Evolutionary conservation across 2,797 vertebrate genomes (phyloP).

Genomic region (Sebastolobus alascanus): DNA sequence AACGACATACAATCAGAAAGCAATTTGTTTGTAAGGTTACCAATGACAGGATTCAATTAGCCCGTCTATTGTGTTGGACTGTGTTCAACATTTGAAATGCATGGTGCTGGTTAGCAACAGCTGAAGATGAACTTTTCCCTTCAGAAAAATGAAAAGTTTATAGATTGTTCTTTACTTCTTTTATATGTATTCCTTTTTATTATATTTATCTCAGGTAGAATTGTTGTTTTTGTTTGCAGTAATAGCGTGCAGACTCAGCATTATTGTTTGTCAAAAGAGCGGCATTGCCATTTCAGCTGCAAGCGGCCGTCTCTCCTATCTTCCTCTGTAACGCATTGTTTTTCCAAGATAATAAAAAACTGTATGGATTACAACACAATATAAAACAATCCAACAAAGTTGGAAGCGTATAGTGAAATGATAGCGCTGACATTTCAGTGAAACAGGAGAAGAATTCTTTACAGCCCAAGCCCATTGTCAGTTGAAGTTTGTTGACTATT

Average conservation of each 20-base stretch:
- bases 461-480: neutral
- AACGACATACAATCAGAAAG: neutral
- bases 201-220: neutral
- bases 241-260: neutral
- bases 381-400: constrained; percentile 1
- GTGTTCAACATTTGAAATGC: neutral
- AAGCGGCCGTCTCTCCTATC: neutral
- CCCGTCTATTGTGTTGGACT: neutral
- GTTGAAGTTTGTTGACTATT: too few species aligned
- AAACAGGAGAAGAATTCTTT: neutral
- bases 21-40: constrained; percentile 10
- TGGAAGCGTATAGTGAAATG: neutral
- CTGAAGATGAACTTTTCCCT: neutral
- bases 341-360: neutral
- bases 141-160: neutral
- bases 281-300: neutral
- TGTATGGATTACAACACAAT: constrained; percentile 10
- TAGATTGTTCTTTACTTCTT: neutral
- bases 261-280: neutral
- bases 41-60: constrained; percentile 5
- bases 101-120: neutral
- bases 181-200: neutral
- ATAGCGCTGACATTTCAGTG: neutral
- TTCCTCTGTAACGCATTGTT: neutral
- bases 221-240: neutral